A percentile compares a stretch with the other conserved stretches of the same genome.
Conservation (phyloP, 2,888 invertebrate species). For the Troilus luridus region DNA sequence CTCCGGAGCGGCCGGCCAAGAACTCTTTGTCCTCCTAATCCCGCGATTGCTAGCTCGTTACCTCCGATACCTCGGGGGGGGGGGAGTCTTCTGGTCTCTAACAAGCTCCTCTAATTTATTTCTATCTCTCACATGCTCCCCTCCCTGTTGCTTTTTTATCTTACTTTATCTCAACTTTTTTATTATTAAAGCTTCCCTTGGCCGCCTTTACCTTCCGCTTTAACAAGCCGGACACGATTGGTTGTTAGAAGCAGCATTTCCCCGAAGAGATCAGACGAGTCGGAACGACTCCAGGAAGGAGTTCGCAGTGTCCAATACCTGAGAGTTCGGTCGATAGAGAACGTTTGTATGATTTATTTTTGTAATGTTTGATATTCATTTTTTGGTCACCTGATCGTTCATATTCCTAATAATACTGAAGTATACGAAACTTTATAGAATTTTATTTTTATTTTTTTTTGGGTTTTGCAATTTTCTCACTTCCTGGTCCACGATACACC, state of each 20-base stretch:
- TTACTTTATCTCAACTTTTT: not conserved
- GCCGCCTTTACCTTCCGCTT: not conserved
- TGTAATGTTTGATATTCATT: too few relatives aligned
- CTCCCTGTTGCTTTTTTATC: not conserved
- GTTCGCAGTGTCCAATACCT: not conserved
- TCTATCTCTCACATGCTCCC: conserved; percentile 10
- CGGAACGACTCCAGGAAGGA: not conserved
- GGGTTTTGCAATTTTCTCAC: too few relatives aligned
- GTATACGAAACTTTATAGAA: too few relatives aligned
- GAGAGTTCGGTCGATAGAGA: not conserved
- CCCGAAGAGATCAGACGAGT: not conserved
- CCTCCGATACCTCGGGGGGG: not conserved
- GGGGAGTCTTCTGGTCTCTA: not conserved
- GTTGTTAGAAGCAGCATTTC: conserved; percentile 11
- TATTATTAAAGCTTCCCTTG: conserved; percentile 22
- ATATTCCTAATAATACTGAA: too few relatives aligned
- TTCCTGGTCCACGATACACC: too few relatives aligned
- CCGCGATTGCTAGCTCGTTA: not conserved
- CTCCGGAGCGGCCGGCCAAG: not conserved
- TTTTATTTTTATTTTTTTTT: too few relatives aligned
- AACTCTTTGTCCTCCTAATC: conserved; percentile 36
- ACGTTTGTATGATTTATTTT: not conserved
- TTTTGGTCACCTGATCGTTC: too few relatives aligned
- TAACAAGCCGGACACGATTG: conserved; percentile 49
- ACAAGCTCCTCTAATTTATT: conserved; percentile 40